These are phyloP conservation scores for Cataglyphis livida DNA, from an alignment of 2,888 invertebrate species.

Conservation along the genomic window DNA sequence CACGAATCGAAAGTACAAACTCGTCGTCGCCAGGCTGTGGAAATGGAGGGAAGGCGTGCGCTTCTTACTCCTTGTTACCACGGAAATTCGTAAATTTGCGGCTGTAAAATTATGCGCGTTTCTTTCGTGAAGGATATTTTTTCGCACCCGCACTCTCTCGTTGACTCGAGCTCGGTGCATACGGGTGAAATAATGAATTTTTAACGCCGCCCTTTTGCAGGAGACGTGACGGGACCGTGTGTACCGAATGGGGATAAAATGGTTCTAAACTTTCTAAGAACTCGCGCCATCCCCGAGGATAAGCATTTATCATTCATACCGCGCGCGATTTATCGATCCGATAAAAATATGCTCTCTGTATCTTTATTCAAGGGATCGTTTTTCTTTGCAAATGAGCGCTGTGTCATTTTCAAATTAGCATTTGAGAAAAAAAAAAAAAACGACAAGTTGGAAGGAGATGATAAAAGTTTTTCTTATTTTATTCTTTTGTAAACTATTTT, in stretches of 20 bases:
- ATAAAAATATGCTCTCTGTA: slow-evolving; percentile 34
- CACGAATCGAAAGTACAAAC: slow-evolving; percentile 34
- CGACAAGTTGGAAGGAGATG: background rate
- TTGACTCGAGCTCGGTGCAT: slow-evolving; percentile 24
- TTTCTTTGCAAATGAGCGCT: too few relatives aligned
- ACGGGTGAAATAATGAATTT: slow-evolving; percentile 55
- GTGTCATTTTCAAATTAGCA: background rate
- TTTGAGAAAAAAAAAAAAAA: background rate
- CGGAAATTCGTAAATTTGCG: slow-evolving; percentile 12
- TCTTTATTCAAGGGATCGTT: background rate
- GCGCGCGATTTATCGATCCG: slow-evolving; percentile 41
- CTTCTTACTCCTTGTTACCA: slow-evolving; percentile 38
- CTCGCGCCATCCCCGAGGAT: background rate
- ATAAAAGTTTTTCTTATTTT: background rate
- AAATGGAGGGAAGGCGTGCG: too few relatives aligned
- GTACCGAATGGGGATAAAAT: slow-evolving; percentile 51
- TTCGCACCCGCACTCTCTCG: background rate
- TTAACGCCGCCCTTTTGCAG: slow-evolving; percentile 51
- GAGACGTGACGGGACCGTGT: slow-evolving; percentile 44
- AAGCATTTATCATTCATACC: slow-evolving; percentile 52
- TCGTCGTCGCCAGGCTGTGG: background rate
- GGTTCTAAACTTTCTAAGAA: slow-evolving; percentile 46
- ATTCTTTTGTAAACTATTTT: background rate
- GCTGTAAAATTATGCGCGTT: slow-evolving; percentile 44
- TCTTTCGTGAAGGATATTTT: slow-evolving; percentile 1